phyloP scores from a whole-genome alignment of 2,888 invertebrate species.

The Thysanoteuthis rhombus region DNA sequence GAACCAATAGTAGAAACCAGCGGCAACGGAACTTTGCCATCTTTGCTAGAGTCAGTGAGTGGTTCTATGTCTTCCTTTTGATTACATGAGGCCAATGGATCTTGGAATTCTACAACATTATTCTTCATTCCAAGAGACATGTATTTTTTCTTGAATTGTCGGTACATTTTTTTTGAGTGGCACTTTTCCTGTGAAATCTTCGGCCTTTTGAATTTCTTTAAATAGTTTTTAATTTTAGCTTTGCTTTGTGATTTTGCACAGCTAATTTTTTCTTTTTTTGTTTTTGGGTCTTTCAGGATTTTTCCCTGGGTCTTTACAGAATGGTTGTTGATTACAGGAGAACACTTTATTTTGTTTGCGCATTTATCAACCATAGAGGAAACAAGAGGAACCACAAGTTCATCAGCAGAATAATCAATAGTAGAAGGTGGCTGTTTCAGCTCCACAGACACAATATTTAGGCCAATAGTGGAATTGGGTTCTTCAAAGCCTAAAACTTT shows the following conservation, averaged over 20 bases:
- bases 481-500: neutral
- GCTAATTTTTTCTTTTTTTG: neutral
- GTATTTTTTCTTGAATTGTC: neutral
- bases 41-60: neutral
- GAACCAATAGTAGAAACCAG: neutral
- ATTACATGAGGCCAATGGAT: neutral
- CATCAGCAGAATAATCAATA: neutral
- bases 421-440: neutral
- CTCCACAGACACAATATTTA: neutral
- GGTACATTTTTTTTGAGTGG: neutral
- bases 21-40: neutral
- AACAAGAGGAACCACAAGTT: neutral
- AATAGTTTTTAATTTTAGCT: neutral
- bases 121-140: neutral
- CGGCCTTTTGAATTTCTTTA: neutral
- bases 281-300: neutral
- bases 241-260: neutral
- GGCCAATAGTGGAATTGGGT: neutral
- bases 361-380: neutral
- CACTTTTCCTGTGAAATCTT: neutral
- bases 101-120: neutral
- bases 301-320: neutral
- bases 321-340: neutral
- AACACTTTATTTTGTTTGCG: neutral
- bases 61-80: neutral